A percentile compares a stretch with the other conserved stretches of the same genome.
Conservation (phyloP, 2,113 vertebrate genomes). For the Engraulis encrasicolus region DNA sequence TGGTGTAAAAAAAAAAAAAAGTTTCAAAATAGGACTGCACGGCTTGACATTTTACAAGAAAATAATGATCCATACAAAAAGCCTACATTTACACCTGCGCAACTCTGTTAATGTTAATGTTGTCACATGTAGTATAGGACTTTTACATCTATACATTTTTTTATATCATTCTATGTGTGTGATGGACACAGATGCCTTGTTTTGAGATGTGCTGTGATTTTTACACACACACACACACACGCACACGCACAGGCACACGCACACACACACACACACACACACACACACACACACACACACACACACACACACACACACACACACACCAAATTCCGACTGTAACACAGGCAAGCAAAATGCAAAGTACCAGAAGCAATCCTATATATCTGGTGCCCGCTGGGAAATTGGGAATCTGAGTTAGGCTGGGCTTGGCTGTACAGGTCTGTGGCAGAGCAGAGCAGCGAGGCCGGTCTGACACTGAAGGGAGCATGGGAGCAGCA, state of each 20-base stretch:
- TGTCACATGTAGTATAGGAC: too few species aligned
- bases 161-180: too few species aligned
- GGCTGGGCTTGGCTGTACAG: neutral
- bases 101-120: too few species aligned
- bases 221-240: slow-evolving; percentile 34
- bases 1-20: too few species aligned
- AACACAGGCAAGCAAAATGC: neutral
- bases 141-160: too few species aligned
- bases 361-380: neutral
- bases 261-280: slow-evolving; percentile 19
- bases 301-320: slow-evolving; percentile 15
- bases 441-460: neutral
- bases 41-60: too few species aligned
- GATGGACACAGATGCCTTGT: too few species aligned
- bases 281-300: slow-evolving; percentile 23
- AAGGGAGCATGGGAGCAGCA: neutral
- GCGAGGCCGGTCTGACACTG: neutral
- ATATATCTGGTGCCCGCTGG: neutral
- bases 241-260: slow-evolving; percentile 23
- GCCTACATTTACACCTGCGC: too few species aligned
- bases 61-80: too few species aligned
- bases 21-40: too few species aligned
- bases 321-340: slow-evolving; percentile 18
- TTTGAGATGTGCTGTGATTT: neutral
- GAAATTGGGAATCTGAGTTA: neutral